Conservation (phyloP, 2,113 vertebrate genomes). For the Oryzias melastigma region DNA sequence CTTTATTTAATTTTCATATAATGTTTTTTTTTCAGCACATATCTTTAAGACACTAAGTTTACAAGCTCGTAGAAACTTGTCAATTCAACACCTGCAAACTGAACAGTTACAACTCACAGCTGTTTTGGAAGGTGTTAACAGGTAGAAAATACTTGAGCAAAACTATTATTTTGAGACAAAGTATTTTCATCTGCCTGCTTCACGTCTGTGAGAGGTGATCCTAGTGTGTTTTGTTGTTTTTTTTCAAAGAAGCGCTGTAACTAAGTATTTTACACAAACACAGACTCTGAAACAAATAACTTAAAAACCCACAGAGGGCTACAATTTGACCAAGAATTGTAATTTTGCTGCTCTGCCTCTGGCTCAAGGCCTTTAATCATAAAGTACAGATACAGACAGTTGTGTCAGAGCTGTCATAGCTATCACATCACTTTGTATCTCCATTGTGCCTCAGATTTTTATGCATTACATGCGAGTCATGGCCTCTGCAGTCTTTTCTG, state of each 20-base stretch:
- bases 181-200: neutral
- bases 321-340: constrained; percentile 24
- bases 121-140: constrained; percentile 19
- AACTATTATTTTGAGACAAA: neutral
- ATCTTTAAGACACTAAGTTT: too few relatives aligned
- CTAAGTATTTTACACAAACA: constrained; percentile 9
- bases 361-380: constrained; percentile 16
- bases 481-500: neutral
- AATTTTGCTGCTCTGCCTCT: constrained; percentile 1
- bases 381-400: constrained; percentile 27
- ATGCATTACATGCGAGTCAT: neutral
- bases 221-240: neutral
- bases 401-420: neutral
- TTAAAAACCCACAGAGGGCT: constrained; percentile 13
- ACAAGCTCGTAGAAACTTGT: constrained; percentile 33
- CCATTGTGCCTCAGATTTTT: constrained; percentile 6
- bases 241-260: neutral
- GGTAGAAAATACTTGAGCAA: constrained; percentile 12
- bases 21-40: too few relatives aligned
- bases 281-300: neutral
- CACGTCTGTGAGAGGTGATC: neutral
- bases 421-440: neutral
- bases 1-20: too few relatives aligned
- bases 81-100: constrained; percentile 47
- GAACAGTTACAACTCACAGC: constrained; percentile 22